Percentiles rank a stretch among this genome's conserved stretches.
Conservation (phyloP, 1,140 invertebrate genomes). For the Apis florea region DNA sequence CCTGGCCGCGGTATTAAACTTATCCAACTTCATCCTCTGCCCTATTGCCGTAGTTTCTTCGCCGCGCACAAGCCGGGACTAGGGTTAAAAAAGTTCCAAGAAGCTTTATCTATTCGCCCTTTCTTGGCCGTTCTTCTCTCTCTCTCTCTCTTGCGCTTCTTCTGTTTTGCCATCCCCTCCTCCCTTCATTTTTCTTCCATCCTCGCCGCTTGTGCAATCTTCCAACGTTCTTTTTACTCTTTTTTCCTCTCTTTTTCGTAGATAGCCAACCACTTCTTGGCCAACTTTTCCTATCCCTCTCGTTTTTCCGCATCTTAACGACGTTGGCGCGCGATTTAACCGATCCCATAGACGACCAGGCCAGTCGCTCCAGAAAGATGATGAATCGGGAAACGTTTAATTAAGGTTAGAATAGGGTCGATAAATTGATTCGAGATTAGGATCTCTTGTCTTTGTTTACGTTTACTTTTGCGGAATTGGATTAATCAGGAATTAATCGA, state of each 20-base stretch:
- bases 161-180: conserved; percentile 14
- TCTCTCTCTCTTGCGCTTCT: background rate
- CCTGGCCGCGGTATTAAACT: conserved; percentile 40
- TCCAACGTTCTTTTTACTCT: background rate
- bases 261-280: background rate
- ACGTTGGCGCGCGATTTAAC: conserved; percentile 19
- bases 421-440: background rate
- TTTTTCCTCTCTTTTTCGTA: background rate
- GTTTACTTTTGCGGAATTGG: background rate
- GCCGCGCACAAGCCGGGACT: background rate
- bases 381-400: background rate
- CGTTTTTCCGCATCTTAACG: conserved; percentile 3
- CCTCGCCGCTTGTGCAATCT: conserved; percentile 9
- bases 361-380: too few species aligned
- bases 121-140: conserved; percentile 2
- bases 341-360: background rate
- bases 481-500: too few species aligned
- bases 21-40: conserved; percentile 37
- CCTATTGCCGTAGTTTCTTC: conserved; percentile 20
- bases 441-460: background rate
- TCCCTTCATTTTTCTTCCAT: conserved; percentile 1
- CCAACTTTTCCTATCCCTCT: conserved; percentile 1
- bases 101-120: conserved; percentile 36
- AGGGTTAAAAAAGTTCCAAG: conserved; percentile 48
- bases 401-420: background rate